A percentile compares a stretch with the other conserved stretches of the same genome.
Evolutionary conservation across 2,888 invertebrate species (phyloP).

Genomic region (Cinara cedri): DNA sequence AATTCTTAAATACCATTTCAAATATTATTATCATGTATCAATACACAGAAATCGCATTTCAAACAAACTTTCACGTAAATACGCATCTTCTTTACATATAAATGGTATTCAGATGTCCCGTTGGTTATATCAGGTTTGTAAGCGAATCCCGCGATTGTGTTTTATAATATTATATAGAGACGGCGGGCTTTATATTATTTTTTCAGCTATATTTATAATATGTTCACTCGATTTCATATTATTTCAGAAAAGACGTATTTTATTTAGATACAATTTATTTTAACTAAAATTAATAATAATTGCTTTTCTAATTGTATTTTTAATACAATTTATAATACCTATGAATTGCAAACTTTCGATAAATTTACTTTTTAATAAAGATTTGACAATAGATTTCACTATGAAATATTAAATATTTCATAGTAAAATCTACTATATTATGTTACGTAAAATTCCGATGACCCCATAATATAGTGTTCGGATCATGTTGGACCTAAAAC

Average conservation of each 20-base stretch:
- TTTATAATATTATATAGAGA: background rate
- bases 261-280: background rate
- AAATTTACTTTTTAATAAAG: too few relatives aligned
- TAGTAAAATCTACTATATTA: too few relatives aligned
- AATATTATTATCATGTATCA: conserved; percentile 10
- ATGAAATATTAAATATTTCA: too few relatives aligned
- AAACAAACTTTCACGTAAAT: conserved; percentile 29
- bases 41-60: conserved; percentile 7
- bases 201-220: background rate
- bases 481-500: too few relatives aligned
- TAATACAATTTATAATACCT: too few relatives aligned
- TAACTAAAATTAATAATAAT: too few relatives aligned
- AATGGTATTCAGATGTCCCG: conserved; percentile 21
- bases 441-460: too few relatives aligned
- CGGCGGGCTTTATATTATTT: background rate
- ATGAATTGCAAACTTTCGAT: too few relatives aligned
- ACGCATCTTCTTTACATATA: background rate
- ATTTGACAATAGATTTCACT: too few relatives aligned
- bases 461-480: too few relatives aligned
- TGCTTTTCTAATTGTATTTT: too few relatives aligned
- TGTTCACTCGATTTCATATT: background rate
- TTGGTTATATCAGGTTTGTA: conserved; percentile 17
- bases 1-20: background rate
- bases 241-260: background rate
- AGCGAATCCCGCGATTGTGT: background rate